A percentile compares a stretch with the other conserved stretches of the same genome.
Evolutionary conservation across 2,888 invertebrate genomes (phyloP).

Genomic region (Osedax fenrisi): DNA sequence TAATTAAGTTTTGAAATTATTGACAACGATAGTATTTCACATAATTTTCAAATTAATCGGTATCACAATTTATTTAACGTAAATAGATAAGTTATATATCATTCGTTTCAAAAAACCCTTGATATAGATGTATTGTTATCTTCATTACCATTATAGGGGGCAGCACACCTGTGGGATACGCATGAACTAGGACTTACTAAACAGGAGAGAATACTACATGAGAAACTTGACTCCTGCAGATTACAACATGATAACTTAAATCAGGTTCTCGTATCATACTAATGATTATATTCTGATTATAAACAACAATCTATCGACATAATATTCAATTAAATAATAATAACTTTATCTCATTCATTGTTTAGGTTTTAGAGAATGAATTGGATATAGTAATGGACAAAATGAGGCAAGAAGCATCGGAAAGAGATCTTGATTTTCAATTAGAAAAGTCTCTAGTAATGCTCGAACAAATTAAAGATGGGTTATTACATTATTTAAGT

Average conservation of each 20-base stretch:
- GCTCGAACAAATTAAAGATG: constrained; percentile 44
- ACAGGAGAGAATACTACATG: constrained; percentile 47
- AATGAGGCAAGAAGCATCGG: constrained; percentile 48
- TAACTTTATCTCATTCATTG: too few relatives aligned
- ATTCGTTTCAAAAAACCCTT: too few relatives aligned
- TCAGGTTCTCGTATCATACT: constrained; percentile 44
- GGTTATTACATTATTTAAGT: constrained; percentile 44
- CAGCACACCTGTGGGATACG: constrained; percentile 48
- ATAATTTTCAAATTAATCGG: too few relatives aligned
- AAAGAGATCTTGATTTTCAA: constrained; percentile 42
- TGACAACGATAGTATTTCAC: too few relatives aligned
- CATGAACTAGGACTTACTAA: constrained; percentile 48
- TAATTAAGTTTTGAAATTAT: too few relatives aligned
- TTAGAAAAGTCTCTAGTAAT: constrained; percentile 43
- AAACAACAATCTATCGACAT: too few relatives aligned
- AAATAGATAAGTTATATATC: too few relatives aligned
- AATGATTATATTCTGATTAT: not conserved
- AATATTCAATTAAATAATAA: too few relatives aligned
- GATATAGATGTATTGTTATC: too few relatives aligned
- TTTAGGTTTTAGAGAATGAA: too few relatives aligned
- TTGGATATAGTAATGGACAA: constrained; percentile 49
- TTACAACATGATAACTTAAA: constrained; percentile 47
- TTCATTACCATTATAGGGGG: constrained; percentile 42
- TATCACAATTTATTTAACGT: too few relatives aligned
- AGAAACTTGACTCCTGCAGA: constrained; percentile 45